Conservation (phyloP, 2,797 vertebrate species). For the Apogon talboti region DNA sequence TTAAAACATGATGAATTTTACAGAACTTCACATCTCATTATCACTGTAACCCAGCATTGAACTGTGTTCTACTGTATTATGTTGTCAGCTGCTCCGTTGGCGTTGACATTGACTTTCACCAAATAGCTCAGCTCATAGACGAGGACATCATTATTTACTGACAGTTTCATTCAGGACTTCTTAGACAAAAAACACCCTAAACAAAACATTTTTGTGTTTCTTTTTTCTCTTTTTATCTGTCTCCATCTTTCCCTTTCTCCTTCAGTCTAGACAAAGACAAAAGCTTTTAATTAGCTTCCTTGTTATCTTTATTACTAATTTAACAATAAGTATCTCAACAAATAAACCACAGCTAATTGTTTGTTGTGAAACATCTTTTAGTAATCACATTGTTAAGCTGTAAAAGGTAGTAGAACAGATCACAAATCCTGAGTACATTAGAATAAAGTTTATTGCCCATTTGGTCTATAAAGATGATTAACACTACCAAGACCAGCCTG, state of each 20-base stretch:
- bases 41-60: slow-evolving; percentile 50
- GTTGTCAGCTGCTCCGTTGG: slow-evolving; percentile 14
- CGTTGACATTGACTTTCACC: slow-evolving; percentile 5
- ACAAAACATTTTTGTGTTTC: neutral
- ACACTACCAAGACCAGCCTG: too few species aligned
- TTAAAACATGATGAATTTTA: slow-evolving; percentile 56
- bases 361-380: slow-evolving; percentile 43
- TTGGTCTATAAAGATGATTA: slow-evolving; percentile 10
- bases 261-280: slow-evolving; percentile 25
- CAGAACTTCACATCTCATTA: slow-evolving; percentile 46
- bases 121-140: slow-evolving; percentile 13
- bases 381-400: slow-evolving; percentile 44
- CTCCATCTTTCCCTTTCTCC: neutral
- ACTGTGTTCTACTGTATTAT: slow-evolving; percentile 34
- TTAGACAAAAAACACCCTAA: slow-evolving; percentile 9
- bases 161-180: neutral
- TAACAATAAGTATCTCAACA: slow-evolving; percentile 52
- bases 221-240: slow-evolving; percentile 12
- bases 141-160: neutral
- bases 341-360: slow-evolving; percentile 59
- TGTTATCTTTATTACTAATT: too few species aligned
- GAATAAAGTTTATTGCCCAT: slow-evolving; percentile 19
- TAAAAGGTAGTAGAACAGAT: slow-evolving; percentile 48
- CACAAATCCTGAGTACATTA: slow-evolving; percentile 12
- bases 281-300: slow-evolving; percentile 43